phyloP scores from a whole-genome alignment of 2,888 invertebrate genomes.

The Torymus auratus region DNA sequence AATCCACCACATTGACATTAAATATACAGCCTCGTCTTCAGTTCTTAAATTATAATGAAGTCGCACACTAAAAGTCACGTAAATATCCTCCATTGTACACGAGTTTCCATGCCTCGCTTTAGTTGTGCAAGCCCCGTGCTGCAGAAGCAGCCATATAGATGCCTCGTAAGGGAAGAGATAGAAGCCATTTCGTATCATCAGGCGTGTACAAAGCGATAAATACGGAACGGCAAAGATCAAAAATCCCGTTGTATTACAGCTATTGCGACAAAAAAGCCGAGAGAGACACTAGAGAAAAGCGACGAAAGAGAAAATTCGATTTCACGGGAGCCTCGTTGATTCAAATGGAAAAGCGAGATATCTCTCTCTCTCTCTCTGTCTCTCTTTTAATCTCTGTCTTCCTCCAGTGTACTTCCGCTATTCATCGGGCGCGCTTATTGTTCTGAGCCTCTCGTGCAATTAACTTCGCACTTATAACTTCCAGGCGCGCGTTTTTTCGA shows the following conservation, averaged over 20 bases:
- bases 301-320: slow-evolving; percentile 29
- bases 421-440: slow-evolving; percentile 44
- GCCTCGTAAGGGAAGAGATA: too few species aligned
- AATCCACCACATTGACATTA: too few species aligned
- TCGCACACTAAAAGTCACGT: too few species aligned
- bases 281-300: background rate
- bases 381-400: slow-evolving; percentile 3
- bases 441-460: slow-evolving; percentile 59
- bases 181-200: background rate
- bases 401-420: background rate
- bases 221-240: background rate
- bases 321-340: background rate
- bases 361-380: slow-evolving; percentile 51
- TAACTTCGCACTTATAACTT: slow-evolving; percentile 63
- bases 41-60: too few species aligned
- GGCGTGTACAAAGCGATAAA: background rate
- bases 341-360: slow-evolving; percentile 19
- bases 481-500: slow-evolving; percentile 49
- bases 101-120: too few species aligned
- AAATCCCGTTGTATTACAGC: background rate
- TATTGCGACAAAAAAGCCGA: slow-evolving; percentile 4
- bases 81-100: too few species aligned
- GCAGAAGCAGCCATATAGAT: too few species aligned
- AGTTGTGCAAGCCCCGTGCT: too few species aligned
- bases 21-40: too few species aligned